phyloP scores from a whole-genome alignment of 2,888 invertebrate genomes.

The Notodonta dromedarius region DNA sequence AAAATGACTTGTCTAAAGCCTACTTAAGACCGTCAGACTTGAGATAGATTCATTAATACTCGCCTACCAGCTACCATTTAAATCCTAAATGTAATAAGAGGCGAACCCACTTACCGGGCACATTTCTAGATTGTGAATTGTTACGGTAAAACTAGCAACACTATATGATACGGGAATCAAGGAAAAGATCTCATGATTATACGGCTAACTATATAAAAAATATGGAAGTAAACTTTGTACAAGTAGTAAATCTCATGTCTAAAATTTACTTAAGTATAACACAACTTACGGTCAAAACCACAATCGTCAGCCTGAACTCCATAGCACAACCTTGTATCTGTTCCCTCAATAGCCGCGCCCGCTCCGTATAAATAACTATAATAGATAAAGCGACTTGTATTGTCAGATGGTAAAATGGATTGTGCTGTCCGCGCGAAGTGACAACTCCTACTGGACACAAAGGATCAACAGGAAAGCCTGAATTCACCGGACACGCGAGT shows the following conservation, averaged over 20 bases:
- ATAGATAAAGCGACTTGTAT: background rate
- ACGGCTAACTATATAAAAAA: too few relatives aligned
- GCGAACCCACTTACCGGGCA: too few relatives aligned
- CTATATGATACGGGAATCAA: too few relatives aligned
- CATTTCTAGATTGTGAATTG: too few relatives aligned
- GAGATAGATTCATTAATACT: too few relatives aligned
- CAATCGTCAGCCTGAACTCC: conserved; percentile 54
- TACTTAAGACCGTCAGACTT: too few relatives aligned
- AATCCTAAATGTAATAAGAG: too few relatives aligned
- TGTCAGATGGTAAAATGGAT: conserved; percentile 10
- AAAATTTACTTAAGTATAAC: background rate
- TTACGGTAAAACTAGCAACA: too few relatives aligned
- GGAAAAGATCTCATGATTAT: too few relatives aligned
- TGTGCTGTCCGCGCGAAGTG: conserved; percentile 48
- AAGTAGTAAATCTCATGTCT: background rate
- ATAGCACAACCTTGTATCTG: conserved; percentile 34
- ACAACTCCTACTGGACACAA: conserved; percentile 58
- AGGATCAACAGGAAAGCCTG: conserved; percentile 66
- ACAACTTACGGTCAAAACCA: conserved; percentile 61
- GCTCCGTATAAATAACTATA: conserved; percentile 3
- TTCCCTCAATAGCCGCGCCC: background rate
- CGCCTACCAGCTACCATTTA: too few relatives aligned
- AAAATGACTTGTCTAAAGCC: too few relatives aligned
- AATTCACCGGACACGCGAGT: conserved; percentile 61
- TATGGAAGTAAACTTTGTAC: too few relatives aligned